Evolutionary conservation across 2,888 invertebrate genomes (phyloP).

Genomic region (Teleogryllus oceanicus): DNA sequence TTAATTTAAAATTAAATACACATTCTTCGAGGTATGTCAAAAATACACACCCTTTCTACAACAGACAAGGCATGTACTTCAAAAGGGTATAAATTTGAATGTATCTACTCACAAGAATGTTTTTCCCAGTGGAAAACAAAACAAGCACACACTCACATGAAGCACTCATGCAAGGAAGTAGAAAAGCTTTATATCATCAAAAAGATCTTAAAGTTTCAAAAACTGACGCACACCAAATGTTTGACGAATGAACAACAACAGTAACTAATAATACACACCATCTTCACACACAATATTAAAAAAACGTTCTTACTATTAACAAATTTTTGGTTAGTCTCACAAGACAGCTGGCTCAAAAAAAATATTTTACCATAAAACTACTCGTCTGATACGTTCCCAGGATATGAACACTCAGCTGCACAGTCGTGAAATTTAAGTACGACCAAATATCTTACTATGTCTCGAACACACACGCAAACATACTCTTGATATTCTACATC

Average conservation of each 20-base stretch:
- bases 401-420: neutral
- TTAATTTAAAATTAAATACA: no score
- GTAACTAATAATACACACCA: neutral
- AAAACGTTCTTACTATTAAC: neutral
- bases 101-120: neutral
- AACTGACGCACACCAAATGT: neutral
- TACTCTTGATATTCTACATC: slow-evolving; percentile 27
- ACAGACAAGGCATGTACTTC: no score
- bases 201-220: neutral
- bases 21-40: no score
- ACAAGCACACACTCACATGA: neutral
- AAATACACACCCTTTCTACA: no score
- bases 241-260: neutral
- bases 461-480: neutral
- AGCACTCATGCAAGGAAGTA: slow-evolving; percentile 5
- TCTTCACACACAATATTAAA: slow-evolving; percentile 7
- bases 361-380: slow-evolving; percentile 10
- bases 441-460: neutral
- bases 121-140: neutral
- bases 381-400: neutral
- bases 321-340: neutral
- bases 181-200: neutral
- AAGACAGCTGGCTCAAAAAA: neutral
- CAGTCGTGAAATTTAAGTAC: neutral
- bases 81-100: no score